Base-by-base conservation (phyloP, 2,113 vertebrate species). In the Trematomus loennbergii region DNA sequence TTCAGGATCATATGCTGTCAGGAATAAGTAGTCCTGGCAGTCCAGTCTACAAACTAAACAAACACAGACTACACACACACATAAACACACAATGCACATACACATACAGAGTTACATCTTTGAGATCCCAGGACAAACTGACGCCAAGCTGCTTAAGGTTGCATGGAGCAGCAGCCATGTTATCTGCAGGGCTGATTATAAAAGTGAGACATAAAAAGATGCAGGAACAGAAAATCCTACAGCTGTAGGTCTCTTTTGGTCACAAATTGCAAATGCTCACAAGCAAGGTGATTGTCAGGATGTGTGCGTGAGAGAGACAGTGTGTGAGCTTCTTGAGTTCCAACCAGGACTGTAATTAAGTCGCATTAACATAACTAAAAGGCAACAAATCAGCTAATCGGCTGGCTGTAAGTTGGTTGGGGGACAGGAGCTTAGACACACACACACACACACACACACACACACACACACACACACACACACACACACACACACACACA, bases 341-440 rank as follows among this genome's bases (percentile, higher is more conserved):
- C 43, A 40, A 12, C 61, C n/a, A 63, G 61, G 61, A 11, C 40
- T 63, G 61, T 63, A 63, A 46, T 63, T 63, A 63, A 63, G 61
- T 63, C 5, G 71, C 79, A 93, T 94, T 94, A 91, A 75, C 88
- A 92, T 93, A 79, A 92, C 91, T 91, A 90, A 93, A 60, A 92
- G 83, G 78, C 83, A 93, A 93, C 91, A 94, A 93, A 93, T 93
- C 89, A 40, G 59, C 59, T 61, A 61, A 61, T 61, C 17, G 92
- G 61, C 63, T 57, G 77, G 75, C 45, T 72, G 74, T 84, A 63
- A 79, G 81, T 55, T 72, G 50, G 36, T 64, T 54, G 59, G 62
- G 25, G 22, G 10, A 11, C 63, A 53, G 72, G 40, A 75, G 64
- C 57, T 85, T 70, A 82, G 74, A 57, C 22, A 58, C 55, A 58